Percentiles rank a stretch among this genome's conserved stretches.
These are phyloP conservation scores for Cataglyphis rosenhaueri DNA, from an alignment of 2,888 invertebrate genomes.

Conservation along the genomic window DNA sequence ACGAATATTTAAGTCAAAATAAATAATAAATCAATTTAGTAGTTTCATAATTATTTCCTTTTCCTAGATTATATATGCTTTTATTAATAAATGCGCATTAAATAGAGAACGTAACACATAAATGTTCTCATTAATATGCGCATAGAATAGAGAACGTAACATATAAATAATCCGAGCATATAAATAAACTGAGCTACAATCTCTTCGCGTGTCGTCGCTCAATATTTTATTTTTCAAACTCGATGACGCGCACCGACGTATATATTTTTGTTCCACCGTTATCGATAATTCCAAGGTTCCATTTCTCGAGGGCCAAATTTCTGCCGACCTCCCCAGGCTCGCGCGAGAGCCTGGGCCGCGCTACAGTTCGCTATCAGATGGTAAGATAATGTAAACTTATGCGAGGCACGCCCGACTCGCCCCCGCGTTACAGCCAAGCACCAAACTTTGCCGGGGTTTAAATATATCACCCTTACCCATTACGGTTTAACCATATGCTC, in stretches of 20 bases:
- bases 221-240: not conserved
- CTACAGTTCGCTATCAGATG: constrained; percentile 82
- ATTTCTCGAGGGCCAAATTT: constrained; percentile 59
- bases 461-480: constrained; percentile 83
- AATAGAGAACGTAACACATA: not conserved
- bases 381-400: constrained; percentile 85
- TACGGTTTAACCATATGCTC: constrained; percentile 84
- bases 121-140: not conserved
- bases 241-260: not conserved
- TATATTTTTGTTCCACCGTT: constrained; percentile 14
- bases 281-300: constrained; percentile 38
- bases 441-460: constrained; percentile 84
- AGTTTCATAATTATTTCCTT: not conserved
- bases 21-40: not conserved
- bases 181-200: not conserved
- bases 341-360: constrained; percentile 58
- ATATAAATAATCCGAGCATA: not conserved
- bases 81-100: not conserved
- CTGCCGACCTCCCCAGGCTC: constrained; percentile 63
- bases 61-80: not conserved
- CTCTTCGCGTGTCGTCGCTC: not conserved
- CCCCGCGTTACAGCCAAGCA: constrained; percentile 70
- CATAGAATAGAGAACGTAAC: not conserved
- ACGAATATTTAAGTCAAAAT: not conserved
- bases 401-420: constrained; percentile 84